These are phyloP conservation scores for Rhopalosiphum maidis DNA, from an alignment of 1,140 invertebrate genomes.

Conservation along the genomic window DNA sequence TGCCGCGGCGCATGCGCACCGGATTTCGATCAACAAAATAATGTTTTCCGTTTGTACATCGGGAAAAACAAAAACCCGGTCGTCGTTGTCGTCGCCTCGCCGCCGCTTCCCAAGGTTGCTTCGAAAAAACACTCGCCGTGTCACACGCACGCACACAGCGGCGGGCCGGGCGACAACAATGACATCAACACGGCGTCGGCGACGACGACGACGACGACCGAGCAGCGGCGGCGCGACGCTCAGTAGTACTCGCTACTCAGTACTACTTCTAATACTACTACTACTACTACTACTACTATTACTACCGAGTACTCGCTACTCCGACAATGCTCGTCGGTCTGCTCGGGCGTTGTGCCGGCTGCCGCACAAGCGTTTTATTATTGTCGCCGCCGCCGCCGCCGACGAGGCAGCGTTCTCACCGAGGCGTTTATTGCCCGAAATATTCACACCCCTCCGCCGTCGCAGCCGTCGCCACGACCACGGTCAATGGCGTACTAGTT, in stretches of 20 bases:
- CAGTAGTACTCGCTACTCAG: background rate
- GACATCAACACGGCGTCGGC: slow-evolving; percentile 28
- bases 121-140: slow-evolving; percentile 28
- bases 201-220: slow-evolving; percentile 6
- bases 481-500: background rate
- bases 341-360: background rate
- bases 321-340: background rate
- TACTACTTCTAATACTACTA: too few species aligned
- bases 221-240: background rate
- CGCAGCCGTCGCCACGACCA: background rate
- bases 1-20: slow-evolving; percentile 52
- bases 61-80: slow-evolving; percentile 42
- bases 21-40: slow-evolving; percentile 54
- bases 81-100: background rate
- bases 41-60: slow-evolving; percentile 51
- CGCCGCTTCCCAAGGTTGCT: slow-evolving; percentile 29
- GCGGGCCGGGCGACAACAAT: slow-evolving; percentile 52
- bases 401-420: slow-evolving; percentile 31
- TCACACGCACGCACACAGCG: slow-evolving; percentile 2
- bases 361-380: background rate
- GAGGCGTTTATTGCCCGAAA: background rate
- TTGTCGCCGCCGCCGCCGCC: background rate
- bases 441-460: background rate
- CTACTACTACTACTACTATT: too few species aligned
- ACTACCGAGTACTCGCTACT: background rate